Base-by-base conservation (phyloP, 2,888 invertebrate species). In the Thyatira batis region DNA sequence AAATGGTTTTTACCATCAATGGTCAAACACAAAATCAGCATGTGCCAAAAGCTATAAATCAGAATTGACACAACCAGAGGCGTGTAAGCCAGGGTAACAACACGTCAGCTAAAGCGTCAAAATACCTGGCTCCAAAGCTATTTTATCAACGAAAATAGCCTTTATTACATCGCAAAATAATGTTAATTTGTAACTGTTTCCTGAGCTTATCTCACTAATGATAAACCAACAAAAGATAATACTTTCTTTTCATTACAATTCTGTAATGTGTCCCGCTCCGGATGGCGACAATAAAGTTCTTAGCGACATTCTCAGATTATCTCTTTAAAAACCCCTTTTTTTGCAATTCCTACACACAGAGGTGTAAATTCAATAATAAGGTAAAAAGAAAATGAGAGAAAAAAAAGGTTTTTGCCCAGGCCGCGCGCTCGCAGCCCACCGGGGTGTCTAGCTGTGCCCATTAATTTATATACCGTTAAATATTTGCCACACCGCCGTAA, bases 291-390 rank as follows among this genome's bases (percentile, higher is more conserved):
- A 60, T 67, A 65, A 66, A 65, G 55, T 61, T 54, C 56, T 56
- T 64, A 49, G 59, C 55, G 71, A 67, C 65, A 69, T 60, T 71
- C 65, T 69, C 61, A 61, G 69, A 74, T 69, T 65, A 72, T 76
- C 63, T 66, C 46, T 61, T 63, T 71, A 65, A 64, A 65, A 62
- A 45, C 27, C n/a, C n/a, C 55, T 67, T 74, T 76, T 80, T 77
- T 73, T 56, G 69, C 70, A 27, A 69, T 61, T 64, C 71, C 74
- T 67, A 73, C 73, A 67, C 62, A n/a, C 61, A 60, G 75, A 84
- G 83, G 87, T 86, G 85, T 85, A 80, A 86, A 85, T 83, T 80
- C 84, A 79, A 82, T 86, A 82, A 84, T 84, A 81, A 80, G 76
- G 67, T 71, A 63, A 49, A 54, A 65, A 69, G 59, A n/a, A n/a